A percentile compares a stretch with the other conserved stretches of the same genome.
Evolutionary conservation across 2,888 invertebrate species (phyloP).

Genomic region (Ceriagrion tenellum): DNA sequence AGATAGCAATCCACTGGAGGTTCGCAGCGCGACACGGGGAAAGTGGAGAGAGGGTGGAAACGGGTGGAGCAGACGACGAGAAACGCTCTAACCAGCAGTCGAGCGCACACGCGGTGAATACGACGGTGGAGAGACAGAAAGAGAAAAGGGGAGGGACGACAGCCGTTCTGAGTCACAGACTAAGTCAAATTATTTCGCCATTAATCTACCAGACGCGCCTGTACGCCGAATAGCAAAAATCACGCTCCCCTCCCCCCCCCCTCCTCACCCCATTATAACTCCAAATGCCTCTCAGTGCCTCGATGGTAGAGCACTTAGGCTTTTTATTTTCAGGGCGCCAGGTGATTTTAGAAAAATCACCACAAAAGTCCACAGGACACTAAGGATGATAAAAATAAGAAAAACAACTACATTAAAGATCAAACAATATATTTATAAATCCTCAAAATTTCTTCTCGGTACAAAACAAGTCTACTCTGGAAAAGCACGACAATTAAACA

Average conservation of each 20-base stretch:
- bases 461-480: too few species aligned
- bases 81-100: background rate
- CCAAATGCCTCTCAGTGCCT: too few species aligned
- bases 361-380: too few species aligned
- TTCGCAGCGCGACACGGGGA: background rate
- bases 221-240: slow-evolving; percentile 17
- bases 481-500: too few species aligned
- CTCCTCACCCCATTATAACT: too few species aligned
- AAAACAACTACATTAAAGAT: too few species aligned
- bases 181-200: slow-evolving; percentile 59
- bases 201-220: slow-evolving; percentile 34
- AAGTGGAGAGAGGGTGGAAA: background rate
- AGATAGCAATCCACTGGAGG: background rate
- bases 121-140: background rate
- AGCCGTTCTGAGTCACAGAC: background rate
- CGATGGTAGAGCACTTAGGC: too few species aligned
- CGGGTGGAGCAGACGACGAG: background rate
- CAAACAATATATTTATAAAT: too few species aligned
- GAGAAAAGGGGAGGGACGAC: slow-evolving; percentile 15
- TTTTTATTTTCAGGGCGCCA: too few species aligned
- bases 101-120: background rate
- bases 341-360: too few species aligned
- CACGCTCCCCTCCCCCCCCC: background rate
- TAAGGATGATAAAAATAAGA: too few species aligned
- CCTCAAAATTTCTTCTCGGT: too few species aligned